Percentiles rank a stretch among this genome's conserved stretches.
Evolutionary conservation across 2,888 invertebrate genomes (phyloP).

Genomic region (Parasteatoda lunata): DNA sequence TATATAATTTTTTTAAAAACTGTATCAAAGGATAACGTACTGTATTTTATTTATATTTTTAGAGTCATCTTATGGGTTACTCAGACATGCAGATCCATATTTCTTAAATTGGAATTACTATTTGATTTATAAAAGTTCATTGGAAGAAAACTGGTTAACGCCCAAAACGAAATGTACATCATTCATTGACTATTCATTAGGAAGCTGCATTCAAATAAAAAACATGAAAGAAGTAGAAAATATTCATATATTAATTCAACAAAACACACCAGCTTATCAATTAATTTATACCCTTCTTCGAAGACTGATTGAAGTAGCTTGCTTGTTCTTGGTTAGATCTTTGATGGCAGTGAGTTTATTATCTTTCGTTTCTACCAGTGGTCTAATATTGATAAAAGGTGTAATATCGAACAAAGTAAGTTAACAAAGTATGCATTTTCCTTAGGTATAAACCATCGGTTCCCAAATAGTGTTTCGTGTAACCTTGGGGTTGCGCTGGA

Average conservation of each 20-base stretch:
- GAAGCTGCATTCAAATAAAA: conserved; percentile 21
- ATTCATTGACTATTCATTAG: conserved; percentile 4
- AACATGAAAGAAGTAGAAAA: conserved; percentile 14
- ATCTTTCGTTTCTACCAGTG: background rate
- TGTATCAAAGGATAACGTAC: too few relatives aligned
- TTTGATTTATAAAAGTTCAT: background rate
- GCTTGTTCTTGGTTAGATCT: conserved; percentile 19
- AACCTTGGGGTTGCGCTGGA: too few relatives aligned
- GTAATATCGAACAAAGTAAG: background rate
- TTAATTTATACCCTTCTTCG: conserved; percentile 24
- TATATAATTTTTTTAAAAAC: too few relatives aligned
- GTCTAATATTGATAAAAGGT: too few relatives aligned
- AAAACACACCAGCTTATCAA: conserved; percentile 7
- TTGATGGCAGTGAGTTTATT: conserved; percentile 4
- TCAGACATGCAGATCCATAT: conserved; percentile 11
- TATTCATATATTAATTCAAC: background rate
- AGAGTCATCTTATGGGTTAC: conserved; percentile 9
- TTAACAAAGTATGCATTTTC: background rate
- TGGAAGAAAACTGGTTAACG: conserved; percentile 24
- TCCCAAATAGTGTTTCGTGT: too few relatives aligned
- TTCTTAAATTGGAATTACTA: conserved; percentile 15
- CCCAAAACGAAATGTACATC: background rate
- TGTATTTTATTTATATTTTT: background rate
- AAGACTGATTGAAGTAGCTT: conserved; percentile 21
- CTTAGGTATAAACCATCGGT: too few relatives aligned